A percentile compares a stretch with the other conserved stretches of the same genome.
phyloP scores from a whole-genome alignment of 2,888 invertebrate genomes.

The Acheta domesticus region DNA sequence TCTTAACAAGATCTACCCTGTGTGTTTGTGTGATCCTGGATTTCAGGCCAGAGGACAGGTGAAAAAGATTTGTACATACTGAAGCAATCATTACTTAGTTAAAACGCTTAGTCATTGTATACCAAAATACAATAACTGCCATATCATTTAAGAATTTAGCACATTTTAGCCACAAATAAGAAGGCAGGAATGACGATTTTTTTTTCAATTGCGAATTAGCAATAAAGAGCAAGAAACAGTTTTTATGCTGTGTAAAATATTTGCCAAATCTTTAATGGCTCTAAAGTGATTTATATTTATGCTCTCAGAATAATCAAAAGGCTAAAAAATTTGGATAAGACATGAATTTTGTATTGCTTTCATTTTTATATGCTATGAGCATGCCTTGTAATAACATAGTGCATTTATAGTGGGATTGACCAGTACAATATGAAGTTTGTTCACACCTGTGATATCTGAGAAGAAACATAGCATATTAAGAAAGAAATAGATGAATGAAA shows the following conservation, averaged over 20 bases:
- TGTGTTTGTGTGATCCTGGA: too few relatives aligned
- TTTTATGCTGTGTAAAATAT: too few relatives aligned
- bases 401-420: neutral
- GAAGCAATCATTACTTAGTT: neutral
- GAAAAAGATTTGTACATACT: neutral
- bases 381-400: neutral
- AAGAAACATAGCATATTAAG: neutral
- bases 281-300: too few relatives aligned
- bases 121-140: conserved; percentile 11
- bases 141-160: neutral
- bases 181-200: too few relatives aligned
- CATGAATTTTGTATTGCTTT: neutral
- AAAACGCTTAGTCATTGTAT: neutral
- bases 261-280: too few relatives aligned
- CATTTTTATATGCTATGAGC: neutral
- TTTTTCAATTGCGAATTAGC: too few relatives aligned
- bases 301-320: too few relatives aligned
- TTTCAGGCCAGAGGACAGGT: too few relatives aligned
- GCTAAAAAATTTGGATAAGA: too few relatives aligned
- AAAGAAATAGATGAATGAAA: neutral
- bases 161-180: neutral
- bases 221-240: too few relatives aligned
- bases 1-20: too few relatives aligned
- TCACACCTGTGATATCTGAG: conserved; percentile 3
- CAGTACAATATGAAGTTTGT: neutral